Base-by-base conservation (phyloP, 2,888 invertebrate genomes). In the Dasypogon diadema region DNA sequence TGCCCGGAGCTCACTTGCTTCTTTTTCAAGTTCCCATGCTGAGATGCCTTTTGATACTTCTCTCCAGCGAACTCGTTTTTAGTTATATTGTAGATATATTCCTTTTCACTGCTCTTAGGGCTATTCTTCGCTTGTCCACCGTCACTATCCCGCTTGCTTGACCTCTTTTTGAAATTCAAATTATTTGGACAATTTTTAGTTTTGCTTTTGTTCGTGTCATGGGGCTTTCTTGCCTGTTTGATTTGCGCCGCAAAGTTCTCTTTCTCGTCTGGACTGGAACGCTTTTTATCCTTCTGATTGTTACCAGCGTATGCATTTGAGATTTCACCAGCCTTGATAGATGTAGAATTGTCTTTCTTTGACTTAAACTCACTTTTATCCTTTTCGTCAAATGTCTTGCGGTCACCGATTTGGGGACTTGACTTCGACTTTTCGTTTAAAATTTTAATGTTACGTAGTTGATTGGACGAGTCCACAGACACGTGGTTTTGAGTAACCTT, bases 381-480 rank as follows among this genome's bases (percentile, higher is more conserved):
- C 18, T 68, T 68, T 16, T 75, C 75, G 18, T 75, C 75, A 48
- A 22, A 18, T 4, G 6, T 34, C 30, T 75, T 63, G 18, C 54
- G 55, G 3, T 42, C 46, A 0, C 18, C 42, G 21, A 14, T 26
- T 14, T 22, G 37, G 0, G 26, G 12, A 24, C 5, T 54, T 5
- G n/a, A 10, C 42, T 56, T 73, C 0, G 42, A 24, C n/a, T 73
- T 73, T n/a, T 73, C 56, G 8, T 72, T 75, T 10, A 14, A 3
- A 22, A 18, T 22, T 74, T 34, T 77, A 58, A 26, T 22, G 55
- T 74, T 74, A 16, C 30, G 72, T 4, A 26, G 21, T 42, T 70
- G 63, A 81, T 82, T 81, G 86, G 89, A 82, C 83, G 81, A 81
- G 83, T 88, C 82, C 85, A 88, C 78, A 82, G 51, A n/a, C 26